These are phyloP conservation scores for Cryptophagus acutangulus DNA, from an alignment of 2,888 invertebrate genomes.

Conservation along the genomic window DNA sequence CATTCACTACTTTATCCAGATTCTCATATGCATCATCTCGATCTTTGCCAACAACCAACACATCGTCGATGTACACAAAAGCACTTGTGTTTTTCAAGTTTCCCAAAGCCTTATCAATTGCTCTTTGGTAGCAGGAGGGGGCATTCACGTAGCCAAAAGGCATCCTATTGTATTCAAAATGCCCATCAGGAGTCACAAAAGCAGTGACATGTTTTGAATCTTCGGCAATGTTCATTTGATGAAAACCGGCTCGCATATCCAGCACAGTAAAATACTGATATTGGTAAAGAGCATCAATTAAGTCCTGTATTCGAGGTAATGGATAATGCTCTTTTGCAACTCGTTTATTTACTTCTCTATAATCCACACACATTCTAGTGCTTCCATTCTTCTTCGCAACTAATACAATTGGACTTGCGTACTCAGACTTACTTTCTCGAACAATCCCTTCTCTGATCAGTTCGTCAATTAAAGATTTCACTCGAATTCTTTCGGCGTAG, in stretches of 20 bases:
- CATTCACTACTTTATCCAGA: conserved; percentile 13
- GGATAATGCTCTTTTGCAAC: conserved; percentile 35
- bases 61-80: conserved; percentile 16
- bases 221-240: conserved; percentile 32
- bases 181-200: conserved; percentile 34
- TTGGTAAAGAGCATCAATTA: conserved; percentile 27
- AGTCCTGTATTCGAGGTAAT: conserved; percentile 36
- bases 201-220: conserved; percentile 33
- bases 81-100: conserved; percentile 8
- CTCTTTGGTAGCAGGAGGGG: conserved; percentile 35
- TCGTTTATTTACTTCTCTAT: conserved; percentile 31
- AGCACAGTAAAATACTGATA: conserved; percentile 31
- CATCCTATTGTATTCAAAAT: conserved; percentile 35
- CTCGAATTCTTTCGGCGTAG: no score
- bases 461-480: no score
- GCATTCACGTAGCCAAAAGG: conserved; percentile 39
- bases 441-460: no score
- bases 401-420: conserved; percentile 16
- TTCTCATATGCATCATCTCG: conserved; percentile 13
- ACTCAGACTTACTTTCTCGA: conserved; percentile 2
- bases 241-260: conserved; percentile 33
- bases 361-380: conserved; percentile 30
- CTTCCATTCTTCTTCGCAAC: conserved; percentile 26
- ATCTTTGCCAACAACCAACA: no score
- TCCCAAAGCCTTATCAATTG: conserved; percentile 15